Base-by-base conservation (phyloP, 2,113 vertebrate species). In the Prunella fulvescens region DNA sequence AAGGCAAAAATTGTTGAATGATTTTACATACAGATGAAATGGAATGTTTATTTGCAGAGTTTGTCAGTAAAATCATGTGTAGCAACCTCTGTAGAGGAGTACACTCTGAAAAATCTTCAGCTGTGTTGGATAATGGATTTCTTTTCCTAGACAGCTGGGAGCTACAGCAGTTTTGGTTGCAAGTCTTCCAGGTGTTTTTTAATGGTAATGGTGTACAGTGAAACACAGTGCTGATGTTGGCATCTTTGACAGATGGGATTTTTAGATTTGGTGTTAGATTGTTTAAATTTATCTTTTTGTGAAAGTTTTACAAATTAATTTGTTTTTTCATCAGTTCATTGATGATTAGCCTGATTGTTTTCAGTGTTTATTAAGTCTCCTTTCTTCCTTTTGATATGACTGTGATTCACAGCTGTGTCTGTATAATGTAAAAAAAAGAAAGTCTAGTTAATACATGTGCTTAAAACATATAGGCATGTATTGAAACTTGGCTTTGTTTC, bases 121-220 rank as follows among this genome's bases (percentile, higher is more conserved):
- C 53, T 80, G 18, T 90, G 81, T 61, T 88, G 54, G 89, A 90
- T 93, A 77, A 81, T 2, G 17, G 10, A 2, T 7, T 57, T 61
- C 86, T 96, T 90, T 96, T 72, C 86, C 70, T 90, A 73, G 90
- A 54, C 78, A 79, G 61, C 8, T 95, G 51, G 65, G 58, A 96
- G 42, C 81, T 81, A 53, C 82, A 93, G 35, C 89, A 62, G 7
- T 94, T 95, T 94, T 94, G 26, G 29, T 80, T 92, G 24, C 33
- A 91, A 47, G 31, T 77, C 58, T 88, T 81, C 31, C 47, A 50
- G 40, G 13, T 86, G 42, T n/a, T 81, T 88, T 90, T 67, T 66
- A 42, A 47, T 86, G 57, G 29, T 69, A 40, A 45, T 26, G 6
- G 18, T 84, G 18, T 70, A 33, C 10, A 26, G n/a, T 58, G 42